A percentile compares a stretch with the other conserved stretches of the same genome.
Evolutionary conservation across 2,113 vertebrate species (phyloP).

Genomic region (Leuciscus idus): DNA sequence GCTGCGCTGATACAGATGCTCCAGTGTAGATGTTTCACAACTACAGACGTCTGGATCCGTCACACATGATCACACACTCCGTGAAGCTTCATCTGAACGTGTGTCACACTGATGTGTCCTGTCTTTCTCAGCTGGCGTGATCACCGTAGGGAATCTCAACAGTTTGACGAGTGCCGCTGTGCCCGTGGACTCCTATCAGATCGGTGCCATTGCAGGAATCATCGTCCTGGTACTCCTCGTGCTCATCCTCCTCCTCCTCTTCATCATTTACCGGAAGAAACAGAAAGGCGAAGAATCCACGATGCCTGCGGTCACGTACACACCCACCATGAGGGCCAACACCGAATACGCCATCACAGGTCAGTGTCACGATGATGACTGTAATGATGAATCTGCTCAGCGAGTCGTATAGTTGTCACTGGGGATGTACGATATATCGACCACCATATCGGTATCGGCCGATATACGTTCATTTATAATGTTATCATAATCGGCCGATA

Average conservation of each 20-base stretch:
- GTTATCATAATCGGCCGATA: too few relatives aligned
- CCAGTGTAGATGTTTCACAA: background rate
- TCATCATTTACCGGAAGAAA: constrained; percentile 92
- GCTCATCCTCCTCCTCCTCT: constrained; percentile 88
- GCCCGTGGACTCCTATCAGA: constrained; percentile 91
- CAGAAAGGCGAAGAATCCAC: constrained; percentile 91
- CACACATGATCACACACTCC: background rate
- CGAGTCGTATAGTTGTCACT: background rate
- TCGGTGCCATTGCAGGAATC: constrained; percentile 90
- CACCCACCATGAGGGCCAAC: constrained; percentile 85
- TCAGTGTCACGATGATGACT: constrained; percentile 56
- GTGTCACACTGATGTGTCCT: background rate
- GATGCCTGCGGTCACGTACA: constrained; percentile 91
- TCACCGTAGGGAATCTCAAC: constrained; percentile 90
- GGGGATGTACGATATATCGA: too few relatives aligned
- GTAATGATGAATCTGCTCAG: background rate
- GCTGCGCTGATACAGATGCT: background rate
- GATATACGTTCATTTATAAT: too few relatives aligned
- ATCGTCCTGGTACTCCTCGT: constrained; percentile 88
- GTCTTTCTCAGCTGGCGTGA: constrained; percentile 80
- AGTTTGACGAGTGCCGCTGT: constrained; percentile 90
- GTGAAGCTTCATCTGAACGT: background rate
- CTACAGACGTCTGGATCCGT: background rate
- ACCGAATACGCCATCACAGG: constrained; percentile 86
- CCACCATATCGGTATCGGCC: too few relatives aligned